Evolutionary conservation across 2,888 invertebrate species (phyloP).

Genomic region (Eupithecia centaureata): DNA sequence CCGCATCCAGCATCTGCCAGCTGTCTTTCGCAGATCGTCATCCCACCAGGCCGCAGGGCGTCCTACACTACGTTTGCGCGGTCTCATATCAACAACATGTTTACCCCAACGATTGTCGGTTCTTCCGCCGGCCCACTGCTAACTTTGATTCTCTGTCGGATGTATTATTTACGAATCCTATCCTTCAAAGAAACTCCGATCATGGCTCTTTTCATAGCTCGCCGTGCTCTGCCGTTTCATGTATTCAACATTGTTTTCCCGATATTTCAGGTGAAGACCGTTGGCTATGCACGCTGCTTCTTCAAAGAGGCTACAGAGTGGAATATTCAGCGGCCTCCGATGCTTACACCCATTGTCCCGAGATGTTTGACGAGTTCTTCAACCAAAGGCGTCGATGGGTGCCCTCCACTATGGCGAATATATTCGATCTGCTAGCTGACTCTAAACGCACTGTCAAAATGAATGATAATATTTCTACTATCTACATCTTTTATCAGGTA

Average conservation of each 20-base stretch:
- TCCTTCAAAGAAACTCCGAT: no score
- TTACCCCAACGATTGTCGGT: no score
- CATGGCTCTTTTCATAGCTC: no score
- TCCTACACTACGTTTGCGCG: no score
- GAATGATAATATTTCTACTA: constrained; percentile 94
- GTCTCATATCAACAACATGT: no score
- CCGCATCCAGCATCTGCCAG: no score
- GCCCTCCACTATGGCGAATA: constrained; percentile 98
- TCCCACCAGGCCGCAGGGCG: no score
- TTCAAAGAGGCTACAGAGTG: constrained; percentile 95
- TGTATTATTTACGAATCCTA: no score
- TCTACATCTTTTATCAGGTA: constrained; percentile 89
- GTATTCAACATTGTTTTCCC: background rate
- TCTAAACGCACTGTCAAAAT: constrained; percentile 90
- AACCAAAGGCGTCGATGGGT: constrained; percentile 98
- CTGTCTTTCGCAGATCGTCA: no score
- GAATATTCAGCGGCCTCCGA: constrained; percentile 98
- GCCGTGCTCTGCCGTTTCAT: no score
- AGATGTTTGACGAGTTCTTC: constrained; percentile 95
- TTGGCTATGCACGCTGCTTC: constrained; percentile 96
- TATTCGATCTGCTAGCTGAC: constrained; percentile 92
- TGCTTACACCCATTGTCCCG: constrained; percentile 97
- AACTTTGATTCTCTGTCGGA: no score
- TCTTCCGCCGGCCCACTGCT: no score
- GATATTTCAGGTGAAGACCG: constrained; percentile 93